Evolutionary conservation across 1,140 invertebrate species (phyloP), one percentile per base, ranked within the genome.

Genomic region (Zophobas atratus): DNA sequence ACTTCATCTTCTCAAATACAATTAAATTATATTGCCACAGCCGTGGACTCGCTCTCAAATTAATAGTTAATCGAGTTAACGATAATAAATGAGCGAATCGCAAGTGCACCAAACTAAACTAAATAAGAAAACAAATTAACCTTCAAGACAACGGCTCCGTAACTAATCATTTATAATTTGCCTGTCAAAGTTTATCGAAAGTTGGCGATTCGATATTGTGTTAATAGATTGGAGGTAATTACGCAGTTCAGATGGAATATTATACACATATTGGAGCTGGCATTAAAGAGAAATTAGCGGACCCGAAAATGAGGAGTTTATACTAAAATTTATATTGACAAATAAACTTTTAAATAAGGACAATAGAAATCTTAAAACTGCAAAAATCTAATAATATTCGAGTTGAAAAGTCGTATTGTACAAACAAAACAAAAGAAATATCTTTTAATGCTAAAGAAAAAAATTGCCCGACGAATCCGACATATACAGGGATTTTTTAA

Each of bases 11-110:
- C 2, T 38, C 60, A 67, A 67, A 67, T 67, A 67, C 60, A 67
- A 67, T 67, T 67, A 67, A 67, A 67, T 67, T 67, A 67, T 67
- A 67, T 67, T 67, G 60, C 60, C 60, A 67, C 60, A 20, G 39
- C 60, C 39, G 38, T 67, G 60, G 60, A 67, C 60, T 67, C 39
- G n/a, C 60, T 67, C 38, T 67, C 60, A 67, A 67, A 67, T 67
- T 67, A 67, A 67, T 67, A 43, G 60, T 67, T 67, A 67, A 67
- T 67, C 60, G 60, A 67, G 60, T 67, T 67, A 67, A 67, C 60
- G 60, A 67, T 67, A 67, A 67, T 67, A 67, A 67, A 67, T 67
- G 60, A 67, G 60, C 8, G 60, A 67, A 41, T 67, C 60, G 60
- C 60, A 67, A 67, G 39, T 67, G 60, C 60, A 39, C 56, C 35